Evolutionary conservation across 2,113 vertebrate genomes (phyloP), one percentile per base, ranked within the genome.

Genomic region (Labrus mixtus): DNA sequence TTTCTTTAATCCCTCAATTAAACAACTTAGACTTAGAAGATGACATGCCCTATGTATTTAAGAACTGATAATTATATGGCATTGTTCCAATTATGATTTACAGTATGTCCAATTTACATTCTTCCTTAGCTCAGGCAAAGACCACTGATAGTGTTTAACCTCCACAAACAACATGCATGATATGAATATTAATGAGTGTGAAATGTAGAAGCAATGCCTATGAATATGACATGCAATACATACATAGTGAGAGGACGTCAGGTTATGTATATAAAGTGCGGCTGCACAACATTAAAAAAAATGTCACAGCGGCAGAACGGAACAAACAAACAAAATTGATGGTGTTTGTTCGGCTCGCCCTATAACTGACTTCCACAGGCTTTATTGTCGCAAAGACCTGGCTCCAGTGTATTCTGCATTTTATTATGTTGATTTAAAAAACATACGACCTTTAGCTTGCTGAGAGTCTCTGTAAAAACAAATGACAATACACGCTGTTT

Each of bases 401-500:
- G 60, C 62, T 50, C 12, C 3, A 43, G 56, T 60, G 56, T 43
- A 36, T 73, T 76, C 58, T 41, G 62, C 53, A 71, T 68, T 80
- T 63, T 54, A 55, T 60, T 68, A 86, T 75, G 83, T 76, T 73
- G 73, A 74, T 77, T 81, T 58, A 84, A 76, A 71, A 68, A 87
- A 73, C 80, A 67, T 58, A 37, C 80, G 87, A 91, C 90, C 87
- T 92, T 92, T 87, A 65, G 64, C 80, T 74, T 20, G 41, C 86
- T 64, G 80, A 45, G 81, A 82, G 74, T 20, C 68, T 68, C 73
- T 19, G 48, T 75, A 57, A 72, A 86, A 88, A 93, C 79, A 86
- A 89, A 92, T 83, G 82, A 43, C 76, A 71, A 45, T 60, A 74
- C 71, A 69, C 50, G 54, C 22, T 76, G 73, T 17, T n/a, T 7